Base-by-base conservation (phyloP, 2,888 invertebrate species). In the Drosophila borborema region DNA sequence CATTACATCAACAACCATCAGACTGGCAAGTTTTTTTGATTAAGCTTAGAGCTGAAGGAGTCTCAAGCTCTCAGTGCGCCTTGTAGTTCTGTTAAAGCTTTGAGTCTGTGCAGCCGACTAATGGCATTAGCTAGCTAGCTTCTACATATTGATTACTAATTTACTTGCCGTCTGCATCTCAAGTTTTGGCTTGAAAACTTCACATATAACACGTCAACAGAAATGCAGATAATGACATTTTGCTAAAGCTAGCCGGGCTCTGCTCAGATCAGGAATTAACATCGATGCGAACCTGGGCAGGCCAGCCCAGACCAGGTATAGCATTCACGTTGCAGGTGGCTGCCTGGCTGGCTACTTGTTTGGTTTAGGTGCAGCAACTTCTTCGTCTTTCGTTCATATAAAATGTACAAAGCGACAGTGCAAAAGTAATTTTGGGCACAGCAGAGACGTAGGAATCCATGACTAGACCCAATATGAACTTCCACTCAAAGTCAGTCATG, bases 401-500 rank as follows among this genome's bases (percentile, higher is more conserved):
- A 85, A 85, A 85, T 89, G 80, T 89, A 90, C 85, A 85, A 89
- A 85, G 85, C 77, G 59, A 70, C 71, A 66, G 79, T 65, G 69
- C 74, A 80, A 81, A 87, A 77, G 80, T 74, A 76, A 78, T 82
- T 83, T 81, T 58, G 55, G 46, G 38, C 48, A 65, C 51, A 59
- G 51, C 46, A 45, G 49, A 55, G 55, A 55, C 55, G 41, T 41
- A 40, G 55, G 40, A 55, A 18, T n/a, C 41, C 66, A 67, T 66
- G 62, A 58, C 60, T 71, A 77, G 72, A 67, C 77, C 74, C 69
- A 77, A 79, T 80, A 79, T 73, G 82, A 89, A 86, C 73, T 84
- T 89, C 84, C 89, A 77, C 89, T 81, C 72, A 81, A 69, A 74
- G 77, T 64, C 86, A 80, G 71, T 85, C 85, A 85, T 89, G 90